phyloP scores from a whole-genome alignment of 2,113 vertebrate species.

The Podarcis muralis region DNA sequence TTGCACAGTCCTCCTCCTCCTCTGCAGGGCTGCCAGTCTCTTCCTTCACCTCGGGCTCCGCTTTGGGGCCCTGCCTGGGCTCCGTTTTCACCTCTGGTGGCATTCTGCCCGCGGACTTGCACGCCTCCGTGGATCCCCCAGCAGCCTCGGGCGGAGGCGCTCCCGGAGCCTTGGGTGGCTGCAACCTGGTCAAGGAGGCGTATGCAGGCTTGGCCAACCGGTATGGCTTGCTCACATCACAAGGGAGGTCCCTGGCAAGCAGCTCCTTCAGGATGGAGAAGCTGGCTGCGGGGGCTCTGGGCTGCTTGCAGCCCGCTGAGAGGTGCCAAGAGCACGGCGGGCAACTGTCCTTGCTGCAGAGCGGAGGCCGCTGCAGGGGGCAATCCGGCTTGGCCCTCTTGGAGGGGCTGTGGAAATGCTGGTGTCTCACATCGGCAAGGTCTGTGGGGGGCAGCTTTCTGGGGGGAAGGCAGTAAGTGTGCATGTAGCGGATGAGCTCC shows the following conservation, averaged over 20 bases:
- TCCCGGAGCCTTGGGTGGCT: conserved; percentile 13
- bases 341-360: conserved; percentile 44
- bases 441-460: conserved; percentile 83
- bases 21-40: conserved; percentile 48
- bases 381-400: conserved; percentile 69
- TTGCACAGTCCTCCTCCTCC: conserved; percentile 40
- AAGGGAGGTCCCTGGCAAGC: conserved; percentile 85
- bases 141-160: not conserved
- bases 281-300: conserved; percentile 52
- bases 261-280: conserved; percentile 92
- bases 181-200: conserved; percentile 59
- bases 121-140: conserved; percentile 1
- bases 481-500: conserved; percentile 97
- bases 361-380: conserved; percentile 8
- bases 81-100: conserved; percentile 43
- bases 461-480: conserved; percentile 93
- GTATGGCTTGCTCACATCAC: conserved; percentile 96
- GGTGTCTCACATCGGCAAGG: conserved; percentile 64
- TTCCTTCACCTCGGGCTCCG: conserved; percentile 34
- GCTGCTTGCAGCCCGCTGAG: conserved; percentile 29
- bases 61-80: conserved; percentile 32
- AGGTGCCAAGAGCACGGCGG: conserved; percentile 48
- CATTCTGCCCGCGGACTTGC: conserved; percentile 16
- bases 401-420: conserved; percentile 69
- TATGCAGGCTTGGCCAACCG: conserved; percentile 90